Conservation (phyloP, 2,113 vertebrate species). For the Garra rufa region DNA sequence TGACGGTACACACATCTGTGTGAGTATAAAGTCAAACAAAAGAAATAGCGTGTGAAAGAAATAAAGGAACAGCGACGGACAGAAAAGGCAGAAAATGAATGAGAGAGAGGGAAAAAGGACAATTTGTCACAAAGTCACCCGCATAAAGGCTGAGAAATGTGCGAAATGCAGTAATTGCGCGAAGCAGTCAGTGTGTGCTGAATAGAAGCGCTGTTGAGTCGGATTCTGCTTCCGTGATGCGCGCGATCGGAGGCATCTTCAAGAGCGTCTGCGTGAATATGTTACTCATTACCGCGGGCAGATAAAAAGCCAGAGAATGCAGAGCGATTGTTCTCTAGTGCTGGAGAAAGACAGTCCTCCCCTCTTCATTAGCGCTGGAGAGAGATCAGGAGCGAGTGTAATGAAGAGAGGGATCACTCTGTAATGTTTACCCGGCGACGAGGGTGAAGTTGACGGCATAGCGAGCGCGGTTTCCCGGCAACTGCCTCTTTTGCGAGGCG, state of each 20-base stretch:
- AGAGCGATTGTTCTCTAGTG: slow-evolving; percentile 38
- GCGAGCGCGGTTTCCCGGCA: slow-evolving; percentile 33
- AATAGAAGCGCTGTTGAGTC: slow-evolving; percentile 16
- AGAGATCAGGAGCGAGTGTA: slow-evolving; percentile 41
- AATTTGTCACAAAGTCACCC: slow-evolving; percentile 59
- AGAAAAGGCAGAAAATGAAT: not conserved
- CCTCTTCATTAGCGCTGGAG: slow-evolving; percentile 44
- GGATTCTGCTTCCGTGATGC: slow-evolving; percentile 2
- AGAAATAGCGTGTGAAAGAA: not conserved
- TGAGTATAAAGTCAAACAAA: not conserved
- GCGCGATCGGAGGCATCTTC: slow-evolving; percentile 35
- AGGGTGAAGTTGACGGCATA: slow-evolving; percentile 21
- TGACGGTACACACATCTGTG: not conserved
- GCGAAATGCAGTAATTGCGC: slow-evolving; percentile 79
- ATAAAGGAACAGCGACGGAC: not conserved
- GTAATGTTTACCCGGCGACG: slow-evolving; percentile 35
- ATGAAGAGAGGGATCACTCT: slow-evolving; percentile 37
- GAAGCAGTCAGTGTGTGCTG: slow-evolving; percentile 30
- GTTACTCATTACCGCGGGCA: slow-evolving; percentile 50
- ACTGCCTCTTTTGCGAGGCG: slow-evolving; percentile 20
- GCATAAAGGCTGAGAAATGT: slow-evolving; percentile 72
- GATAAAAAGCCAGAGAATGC: slow-evolving; percentile 51
- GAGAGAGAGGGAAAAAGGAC: slow-evolving; percentile 56
- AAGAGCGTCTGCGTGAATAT: slow-evolving; percentile 36
- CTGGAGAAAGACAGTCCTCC: slow-evolving; percentile 31